These are phyloP conservation scores for Atlantisia rogersi DNA, from an alignment of 2,113 vertebrate genomes.

Conservation along the genomic window DNA sequence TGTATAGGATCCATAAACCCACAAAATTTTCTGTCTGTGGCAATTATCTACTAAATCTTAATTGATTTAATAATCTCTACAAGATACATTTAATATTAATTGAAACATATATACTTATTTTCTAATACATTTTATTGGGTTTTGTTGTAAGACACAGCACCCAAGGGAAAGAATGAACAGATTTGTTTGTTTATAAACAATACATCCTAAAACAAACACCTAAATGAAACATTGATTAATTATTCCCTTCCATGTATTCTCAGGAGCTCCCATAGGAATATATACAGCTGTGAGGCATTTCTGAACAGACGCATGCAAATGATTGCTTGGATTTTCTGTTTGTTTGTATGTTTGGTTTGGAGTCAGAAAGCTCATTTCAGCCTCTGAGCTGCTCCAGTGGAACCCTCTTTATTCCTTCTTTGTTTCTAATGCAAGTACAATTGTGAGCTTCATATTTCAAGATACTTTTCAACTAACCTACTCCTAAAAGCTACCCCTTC, in stretches of 20 bases:
- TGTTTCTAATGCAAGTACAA: not conserved
- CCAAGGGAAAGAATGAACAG: not conserved
- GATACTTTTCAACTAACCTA: not conserved
- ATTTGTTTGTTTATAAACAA: not conserved
- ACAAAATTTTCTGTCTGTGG: not conserved
- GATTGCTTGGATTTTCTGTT: not conserved
- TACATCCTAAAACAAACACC: not conserved
- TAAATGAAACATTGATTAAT: not conserved
- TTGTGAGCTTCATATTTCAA: not conserved
- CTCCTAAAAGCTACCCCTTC: not conserved
- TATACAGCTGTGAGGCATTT: not conserved
- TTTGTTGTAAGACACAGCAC: not conserved
- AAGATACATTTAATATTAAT: not conserved
- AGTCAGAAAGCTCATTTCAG: not conserved
- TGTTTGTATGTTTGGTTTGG: not conserved
- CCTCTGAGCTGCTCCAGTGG: not conserved
- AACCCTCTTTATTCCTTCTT: not conserved
- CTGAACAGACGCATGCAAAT: not conserved
- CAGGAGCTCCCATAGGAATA: not conserved
- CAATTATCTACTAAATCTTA: not conserved
- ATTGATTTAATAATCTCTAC: not conserved
- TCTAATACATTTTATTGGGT: not conserved
- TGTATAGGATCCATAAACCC: not conserved
- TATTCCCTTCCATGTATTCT: not conserved
- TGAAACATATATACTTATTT: not conserved